Evolutionary conservation across 2,113 vertebrate genomes (phyloP), one percentile per base, ranked within the genome.

Genomic region (Coreoperca whiteheadi): DNA sequence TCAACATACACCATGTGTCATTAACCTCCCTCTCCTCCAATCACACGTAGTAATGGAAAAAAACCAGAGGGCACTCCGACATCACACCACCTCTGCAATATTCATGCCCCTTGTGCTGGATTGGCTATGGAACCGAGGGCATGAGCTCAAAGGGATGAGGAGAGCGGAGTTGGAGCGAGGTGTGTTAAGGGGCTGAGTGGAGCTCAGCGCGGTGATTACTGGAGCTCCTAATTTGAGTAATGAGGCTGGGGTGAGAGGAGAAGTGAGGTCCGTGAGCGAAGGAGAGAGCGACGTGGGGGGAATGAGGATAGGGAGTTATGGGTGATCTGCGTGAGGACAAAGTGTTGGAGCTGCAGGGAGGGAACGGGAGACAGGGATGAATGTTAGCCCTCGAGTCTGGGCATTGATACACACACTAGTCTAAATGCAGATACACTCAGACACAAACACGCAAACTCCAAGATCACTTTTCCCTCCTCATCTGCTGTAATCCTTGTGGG

Each of bases 171-270:
- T 81, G 57, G 89, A 75, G 85, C 23, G 83, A 91, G 82, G 90
- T 88, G 90, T 86, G 87, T 91, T 90, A 88, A 83, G 84, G 82
- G 75, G 83, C 79, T 77, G 83, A 85, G 84, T 53, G 68, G 85
- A 87, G 88, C 91, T 89, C 87, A 64, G 89, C 56, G 43, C 76
- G 74, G 90, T 92, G 91, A 93, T 91, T 91, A 92, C 85, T 91
- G 84, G 74, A 87, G 89, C 85, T 91, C 80, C 92, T 94, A 92
- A 94, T 94, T 93, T 93, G 87, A 93, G 89, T 93, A 94, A 93
- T 94, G 92, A 94, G 91, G 88, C 85, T 5, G 74, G 86, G 86
- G 81, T 88, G 89, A 91, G 90, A 81, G 88, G 81, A 88, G 86
- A 78, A 91, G 89, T 75, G 89, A 90, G 90, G 87, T 87, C 81